Evolutionary conservation across 2,797 vertebrate species (phyloP).

Genomic region (Naso thynnoides): DNA sequence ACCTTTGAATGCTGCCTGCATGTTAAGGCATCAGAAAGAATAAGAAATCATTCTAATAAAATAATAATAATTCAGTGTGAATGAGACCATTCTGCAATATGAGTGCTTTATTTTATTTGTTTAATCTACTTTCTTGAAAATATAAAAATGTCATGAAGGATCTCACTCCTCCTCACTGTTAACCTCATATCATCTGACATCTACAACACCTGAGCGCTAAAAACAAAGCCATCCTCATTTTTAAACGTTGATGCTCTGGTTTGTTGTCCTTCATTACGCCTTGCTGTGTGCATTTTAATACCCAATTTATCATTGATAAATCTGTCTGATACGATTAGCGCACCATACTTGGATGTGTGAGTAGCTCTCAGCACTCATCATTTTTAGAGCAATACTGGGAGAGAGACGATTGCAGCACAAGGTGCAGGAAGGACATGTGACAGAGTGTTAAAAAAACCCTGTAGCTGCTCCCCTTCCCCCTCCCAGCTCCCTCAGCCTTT

Average conservation of each 20-base stretch:
- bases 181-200: neutral
- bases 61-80: neutral
- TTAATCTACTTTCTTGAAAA: no score
- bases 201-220: neutral
- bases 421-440: conserved; percentile 59
- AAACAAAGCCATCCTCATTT: neutral
- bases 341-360: conserved; percentile 22
- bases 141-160: no score
- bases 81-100: neutral
- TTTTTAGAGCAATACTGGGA: conserved; percentile 41
- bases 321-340: conserved; percentile 11
- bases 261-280: neutral
- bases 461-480: conserved; percentile 51
- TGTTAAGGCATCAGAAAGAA: neutral
- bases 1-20: neutral
- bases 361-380: conserved; percentile 34
- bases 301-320: conserved; percentile 17
- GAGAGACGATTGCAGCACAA: conserved; percentile 39
- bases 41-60: neutral
- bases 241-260: conserved; percentile 6
- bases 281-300: conserved; percentile 2
- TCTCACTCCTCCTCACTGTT: neutral
- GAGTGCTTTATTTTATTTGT: neutral
- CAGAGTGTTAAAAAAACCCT: conserved; percentile 44
- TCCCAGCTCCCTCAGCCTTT: conserved; percentile 38